Conservation (phyloP, 2,888 invertebrate genomes). For the Drosophila pseudotalamancana region DNA sequence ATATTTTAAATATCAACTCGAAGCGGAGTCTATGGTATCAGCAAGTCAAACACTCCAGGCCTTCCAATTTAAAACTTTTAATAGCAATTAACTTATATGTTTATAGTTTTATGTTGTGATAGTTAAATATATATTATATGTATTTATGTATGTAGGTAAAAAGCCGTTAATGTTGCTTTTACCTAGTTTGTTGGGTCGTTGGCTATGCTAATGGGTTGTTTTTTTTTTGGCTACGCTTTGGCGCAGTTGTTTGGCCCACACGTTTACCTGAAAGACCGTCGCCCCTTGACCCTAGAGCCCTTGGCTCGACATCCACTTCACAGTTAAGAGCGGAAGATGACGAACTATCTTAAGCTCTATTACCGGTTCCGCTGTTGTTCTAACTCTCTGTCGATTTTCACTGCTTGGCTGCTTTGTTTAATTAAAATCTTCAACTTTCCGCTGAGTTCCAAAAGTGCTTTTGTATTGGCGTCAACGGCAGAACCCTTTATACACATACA, state of each 20-base stretch:
- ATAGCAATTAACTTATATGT: too few relatives aligned
- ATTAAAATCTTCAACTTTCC: conserved; percentile 60
- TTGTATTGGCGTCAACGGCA: conserved; percentile 44
- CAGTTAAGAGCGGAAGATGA: conserved; percentile 40
- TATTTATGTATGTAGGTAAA: background rate
- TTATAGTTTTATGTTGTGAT: background rate
- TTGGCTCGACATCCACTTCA: conserved; percentile 27
- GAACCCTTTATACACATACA: conserved; percentile 6
- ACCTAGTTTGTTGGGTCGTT: conserved; percentile 49
- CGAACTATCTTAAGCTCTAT: conserved; percentile 25
- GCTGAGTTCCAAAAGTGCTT: conserved; percentile 22
- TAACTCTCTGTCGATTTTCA: conserved; percentile 21
- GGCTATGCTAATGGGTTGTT: conserved; percentile 58
- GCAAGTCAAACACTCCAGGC: too few relatives aligned
- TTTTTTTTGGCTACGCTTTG: conserved; percentile 17
- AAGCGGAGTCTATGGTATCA: too few relatives aligned
- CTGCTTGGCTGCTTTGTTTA: conserved; percentile 59
- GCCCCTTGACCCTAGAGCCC: background rate
- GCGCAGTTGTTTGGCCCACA: conserved; percentile 53
- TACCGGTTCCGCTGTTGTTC: conserved; percentile 5
- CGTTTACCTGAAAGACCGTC: conserved; percentile 32
- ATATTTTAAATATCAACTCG: too few relatives aligned
- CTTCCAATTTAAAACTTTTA: too few relatives aligned
- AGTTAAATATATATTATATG: background rate
- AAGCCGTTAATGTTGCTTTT: conserved; percentile 10